A percentile compares a stretch with the other conserved stretches of the same genome.
phyloP scores from a whole-genome alignment of 2,113 vertebrate genomes.

The Proteles cristata region DNA sequence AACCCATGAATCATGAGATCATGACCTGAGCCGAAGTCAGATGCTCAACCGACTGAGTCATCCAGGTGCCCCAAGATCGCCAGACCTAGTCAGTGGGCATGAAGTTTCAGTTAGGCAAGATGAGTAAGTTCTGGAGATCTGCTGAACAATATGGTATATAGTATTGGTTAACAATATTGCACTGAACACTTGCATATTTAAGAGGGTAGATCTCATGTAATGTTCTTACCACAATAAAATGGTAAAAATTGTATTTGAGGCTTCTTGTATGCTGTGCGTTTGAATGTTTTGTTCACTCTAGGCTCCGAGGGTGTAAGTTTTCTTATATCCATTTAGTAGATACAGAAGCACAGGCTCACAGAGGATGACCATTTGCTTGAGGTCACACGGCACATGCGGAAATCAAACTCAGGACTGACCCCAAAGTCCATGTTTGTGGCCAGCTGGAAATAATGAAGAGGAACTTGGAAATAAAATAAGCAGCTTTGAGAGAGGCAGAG shows the following conservation, averaged over 20 bases:
- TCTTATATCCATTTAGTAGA: not conserved
- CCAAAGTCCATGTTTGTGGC: not conserved
- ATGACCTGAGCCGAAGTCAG: no score
- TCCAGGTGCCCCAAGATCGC: not conserved
- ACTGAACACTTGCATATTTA: not conserved
- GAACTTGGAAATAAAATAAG: not conserved
- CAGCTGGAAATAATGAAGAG: not conserved
- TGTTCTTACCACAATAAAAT: not conserved
- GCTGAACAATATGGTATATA: not conserved
- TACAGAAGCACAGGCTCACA: not conserved
- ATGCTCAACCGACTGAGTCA: no score
- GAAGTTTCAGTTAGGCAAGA: not conserved
- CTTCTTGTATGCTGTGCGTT: not conserved
- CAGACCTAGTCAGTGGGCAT: not conserved
- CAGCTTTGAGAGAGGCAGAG: not conserved
- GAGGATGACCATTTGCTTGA: not conserved
- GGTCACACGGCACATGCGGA: not conserved
- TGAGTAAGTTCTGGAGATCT: not conserved
- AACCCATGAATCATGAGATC: no score
- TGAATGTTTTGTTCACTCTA: not conserved
- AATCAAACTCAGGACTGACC: not conserved
- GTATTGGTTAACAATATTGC: not conserved
- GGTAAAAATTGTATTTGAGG: not conserved
- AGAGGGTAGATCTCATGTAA: not conserved
- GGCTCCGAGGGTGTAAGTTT: not conserved